Percentiles rank a stretch among this genome's conserved stretches.
Conservation (phyloP, 2,888 invertebrate species). For the Calephelis perditalis region DNA sequence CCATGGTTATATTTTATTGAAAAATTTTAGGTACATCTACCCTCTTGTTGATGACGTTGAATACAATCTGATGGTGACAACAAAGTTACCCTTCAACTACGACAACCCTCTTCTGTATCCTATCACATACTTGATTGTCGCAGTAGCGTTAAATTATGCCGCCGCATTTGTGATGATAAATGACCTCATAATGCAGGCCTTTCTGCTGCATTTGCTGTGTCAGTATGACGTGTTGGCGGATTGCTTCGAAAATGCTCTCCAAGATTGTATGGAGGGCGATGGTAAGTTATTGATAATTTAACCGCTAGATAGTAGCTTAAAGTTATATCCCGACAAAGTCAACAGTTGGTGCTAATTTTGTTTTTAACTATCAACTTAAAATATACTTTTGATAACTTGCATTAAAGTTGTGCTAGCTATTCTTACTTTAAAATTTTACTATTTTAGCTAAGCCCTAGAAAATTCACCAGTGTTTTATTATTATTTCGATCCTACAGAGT, state of each 20-base stretch:
- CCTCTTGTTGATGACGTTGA: conserved; percentile 54
- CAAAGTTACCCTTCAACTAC: conserved; percentile 47
- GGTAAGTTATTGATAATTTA: conserved; percentile 30
- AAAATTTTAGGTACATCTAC: conserved; percentile 47
- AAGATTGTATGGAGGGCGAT: conserved; percentile 41
- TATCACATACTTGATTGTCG: conserved; percentile 39
- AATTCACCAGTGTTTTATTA: too few relatives aligned
- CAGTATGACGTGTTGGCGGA: conserved; percentile 49
- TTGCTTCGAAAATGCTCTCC: conserved; percentile 49
- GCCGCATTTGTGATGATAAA: conserved; percentile 55
- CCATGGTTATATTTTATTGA: neutral
- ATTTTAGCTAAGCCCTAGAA: too few relatives aligned
- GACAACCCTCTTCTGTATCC: conserved; percentile 38
- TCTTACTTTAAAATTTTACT: too few relatives aligned
- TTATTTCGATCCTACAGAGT: too few relatives aligned
- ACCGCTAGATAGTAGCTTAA: too few relatives aligned
- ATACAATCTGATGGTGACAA: conserved; percentile 50
- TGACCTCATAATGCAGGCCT: conserved; percentile 53
- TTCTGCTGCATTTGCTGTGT: conserved; percentile 53
- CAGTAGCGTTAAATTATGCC: conserved; percentile 44
- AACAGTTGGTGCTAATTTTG: too few relatives aligned
- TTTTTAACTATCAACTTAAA: too few relatives aligned
- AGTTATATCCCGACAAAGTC: too few relatives aligned
- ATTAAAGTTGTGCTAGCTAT: too few relatives aligned
- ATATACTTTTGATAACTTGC: too few relatives aligned